Percentiles rank a stretch among this genome's conserved stretches.
Evolutionary conservation across 2,113 vertebrate species (phyloP).

Genomic region (Entelurus aequoreus): DNA sequence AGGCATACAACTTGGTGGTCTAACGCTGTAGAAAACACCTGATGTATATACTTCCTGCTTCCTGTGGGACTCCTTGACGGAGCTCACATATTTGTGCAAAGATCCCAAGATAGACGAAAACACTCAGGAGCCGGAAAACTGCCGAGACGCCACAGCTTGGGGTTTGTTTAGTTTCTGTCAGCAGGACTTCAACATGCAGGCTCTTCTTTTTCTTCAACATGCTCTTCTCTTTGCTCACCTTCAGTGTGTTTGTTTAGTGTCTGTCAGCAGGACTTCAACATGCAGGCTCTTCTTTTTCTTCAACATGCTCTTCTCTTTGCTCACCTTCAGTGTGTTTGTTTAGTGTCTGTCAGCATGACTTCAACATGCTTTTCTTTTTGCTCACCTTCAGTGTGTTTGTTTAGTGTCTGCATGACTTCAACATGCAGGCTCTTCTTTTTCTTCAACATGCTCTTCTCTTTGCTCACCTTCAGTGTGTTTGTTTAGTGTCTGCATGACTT

Average conservation of each 20-base stretch:
- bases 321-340: no score
- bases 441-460: no score
- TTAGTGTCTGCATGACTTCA: not conserved
- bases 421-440: no score
- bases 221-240: not conserved
- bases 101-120: constrained; percentile 85
- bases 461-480: no score
- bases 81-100: constrained; percentile 80
- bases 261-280: not conserved
- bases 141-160: constrained; percentile 80
- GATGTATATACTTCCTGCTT: not conserved
- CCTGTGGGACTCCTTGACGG: constrained; percentile 71
- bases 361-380: not conserved
- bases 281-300: no score
- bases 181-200: no score
- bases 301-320: no score
- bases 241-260: not conserved
- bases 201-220: no score
- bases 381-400: constrained; percentile 3
- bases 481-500: constrained; percentile 36
- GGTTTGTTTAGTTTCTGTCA: no score
- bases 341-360: constrained; percentile 40
- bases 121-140: constrained; percentile 92
- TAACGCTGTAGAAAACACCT: no score
- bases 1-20: no score